Evolutionary conservation across 2,888 invertebrate genomes (phyloP).

Genomic region (Dryobota labecula): DNA sequence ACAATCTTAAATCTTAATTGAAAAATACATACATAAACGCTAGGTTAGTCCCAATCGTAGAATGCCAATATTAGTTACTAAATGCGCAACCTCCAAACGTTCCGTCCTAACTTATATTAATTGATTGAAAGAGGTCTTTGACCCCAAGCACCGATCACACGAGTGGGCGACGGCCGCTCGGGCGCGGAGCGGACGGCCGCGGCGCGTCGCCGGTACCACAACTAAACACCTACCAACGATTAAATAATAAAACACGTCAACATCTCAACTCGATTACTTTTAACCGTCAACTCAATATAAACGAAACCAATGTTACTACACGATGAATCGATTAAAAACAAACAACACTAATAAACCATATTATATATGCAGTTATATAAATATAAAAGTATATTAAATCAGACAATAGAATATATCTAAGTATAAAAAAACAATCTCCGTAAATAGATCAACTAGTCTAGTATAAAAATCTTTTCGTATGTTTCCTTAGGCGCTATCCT

Average conservation of each 20-base stretch:
- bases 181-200: constrained; percentile 58
- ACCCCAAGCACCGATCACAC: constrained; percentile 85
- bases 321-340: constrained; percentile 89
- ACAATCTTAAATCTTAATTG: constrained; percentile 90
- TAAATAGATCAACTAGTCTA: constrained; percentile 91
- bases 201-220: constrained; percentile 69
- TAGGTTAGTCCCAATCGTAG: constrained; percentile 91
- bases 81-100: constrained; percentile 89
- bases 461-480: constrained; percentile 91
- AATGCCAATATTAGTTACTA: constrained; percentile 91
- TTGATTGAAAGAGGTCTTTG: constrained; percentile 85
- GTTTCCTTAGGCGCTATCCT: constrained; percentile 91
- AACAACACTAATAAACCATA: constrained; percentile 91
- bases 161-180: constrained; percentile 64
- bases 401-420: constrained; percentile 91
- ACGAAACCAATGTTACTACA: constrained; percentile 84
- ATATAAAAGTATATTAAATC: constrained; percentile 90
- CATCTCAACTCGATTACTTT: constrained; percentile 75
- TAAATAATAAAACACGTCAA: constrained; percentile 86
- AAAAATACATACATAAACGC: constrained; percentile 90
- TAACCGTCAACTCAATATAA: constrained; percentile 81
- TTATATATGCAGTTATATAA: constrained; percentile 87
- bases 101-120: constrained; percentile 86
- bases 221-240: constrained; percentile 87
- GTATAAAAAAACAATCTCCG: constrained; percentile 91